These are phyloP conservation scores for Clupea harengus DNA, from an alignment of 2,113 vertebrate genomes.

Conservation along the genomic window DNA sequence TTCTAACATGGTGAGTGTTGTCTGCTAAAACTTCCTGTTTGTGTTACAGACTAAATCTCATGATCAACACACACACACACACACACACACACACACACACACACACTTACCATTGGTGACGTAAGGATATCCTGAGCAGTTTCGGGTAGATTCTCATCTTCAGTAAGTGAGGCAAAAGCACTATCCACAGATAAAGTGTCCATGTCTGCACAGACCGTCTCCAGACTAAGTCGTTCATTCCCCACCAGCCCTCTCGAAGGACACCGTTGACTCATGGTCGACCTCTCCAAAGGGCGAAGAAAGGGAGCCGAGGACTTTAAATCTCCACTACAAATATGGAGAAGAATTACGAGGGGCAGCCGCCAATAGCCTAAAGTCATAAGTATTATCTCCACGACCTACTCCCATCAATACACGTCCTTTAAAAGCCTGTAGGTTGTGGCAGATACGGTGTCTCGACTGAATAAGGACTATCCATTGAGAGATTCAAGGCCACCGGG, in stretches of 20 bases:
- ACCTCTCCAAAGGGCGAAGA: slow-evolving; percentile 4
- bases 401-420: slow-evolving; percentile 10
- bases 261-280: background rate
- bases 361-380: slow-evolving; percentile 27
- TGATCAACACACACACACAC: background rate
- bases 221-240: background rate
- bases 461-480: background rate
- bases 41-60: too few relatives aligned
- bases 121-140: background rate
- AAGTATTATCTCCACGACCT: slow-evolving; percentile 32
- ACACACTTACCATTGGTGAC: background rate
- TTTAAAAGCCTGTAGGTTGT: slow-evolving; percentile 23
- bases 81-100: background rate
- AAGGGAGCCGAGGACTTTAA: background rate
- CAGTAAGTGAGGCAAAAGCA: slow-evolving; percentile 4
- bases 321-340: background rate
- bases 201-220: rapidly evolving
- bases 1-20: too few relatives aligned
- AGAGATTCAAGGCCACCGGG: slow-evolving; percentile 20
- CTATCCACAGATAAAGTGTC: rapidly evolving
- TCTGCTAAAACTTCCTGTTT: too few relatives aligned
- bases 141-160: background rate
- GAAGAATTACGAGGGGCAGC: background rate
- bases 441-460: background rate
- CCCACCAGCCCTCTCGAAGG: background rate